A percentile compares a stretch with the other conserved stretches of the same genome.
Evolutionary conservation across 2,888 invertebrate species (phyloP).

Genomic region (Chalcosyrphus nemorum): DNA sequence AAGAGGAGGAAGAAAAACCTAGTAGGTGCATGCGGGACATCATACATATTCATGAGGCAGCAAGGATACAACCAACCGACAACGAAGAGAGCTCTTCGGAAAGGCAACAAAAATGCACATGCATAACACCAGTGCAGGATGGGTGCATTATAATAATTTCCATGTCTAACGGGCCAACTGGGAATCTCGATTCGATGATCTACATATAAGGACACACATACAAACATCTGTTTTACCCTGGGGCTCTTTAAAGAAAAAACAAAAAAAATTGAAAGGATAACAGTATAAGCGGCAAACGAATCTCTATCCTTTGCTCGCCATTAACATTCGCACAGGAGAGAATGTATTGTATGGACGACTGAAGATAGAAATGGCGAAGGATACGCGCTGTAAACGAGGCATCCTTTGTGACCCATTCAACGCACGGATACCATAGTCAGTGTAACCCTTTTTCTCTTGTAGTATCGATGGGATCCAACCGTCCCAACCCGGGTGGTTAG

Average conservation of each 20-base stretch:
- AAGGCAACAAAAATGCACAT: constrained; percentile 38
- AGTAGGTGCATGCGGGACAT: constrained; percentile 42
- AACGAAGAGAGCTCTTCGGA: background rate
- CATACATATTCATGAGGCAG: constrained; percentile 69
- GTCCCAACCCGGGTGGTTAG: constrained; percentile 57
- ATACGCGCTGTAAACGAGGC: constrained; percentile 29
- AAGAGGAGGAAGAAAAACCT: constrained; percentile 40
- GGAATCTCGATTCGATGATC: constrained; percentile 53
- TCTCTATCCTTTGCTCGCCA: background rate
- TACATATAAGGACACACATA: constrained; percentile 40
- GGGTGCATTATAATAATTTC: constrained; percentile 66
- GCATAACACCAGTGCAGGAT: constrained; percentile 12
- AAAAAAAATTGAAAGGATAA: background rate
- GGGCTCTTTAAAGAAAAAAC: constrained; percentile 8
- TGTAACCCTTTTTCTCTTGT: constrained; percentile 29
- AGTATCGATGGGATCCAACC: constrained; percentile 10
- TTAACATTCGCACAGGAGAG: background rate
- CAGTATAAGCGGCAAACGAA: constrained; percentile 4
- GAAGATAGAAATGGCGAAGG: background rate
- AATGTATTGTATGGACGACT: constrained; percentile 5
- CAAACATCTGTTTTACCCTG: constrained; percentile 56
- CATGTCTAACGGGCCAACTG: constrained; percentile 65
- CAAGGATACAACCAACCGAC: constrained; percentile 20
- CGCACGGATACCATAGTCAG: constrained; percentile 3
- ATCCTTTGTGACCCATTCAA: constrained; percentile 50